Base-by-base conservation (phyloP, 1,140 invertebrate genomes). In the Leptopilina boulardi region DNA sequence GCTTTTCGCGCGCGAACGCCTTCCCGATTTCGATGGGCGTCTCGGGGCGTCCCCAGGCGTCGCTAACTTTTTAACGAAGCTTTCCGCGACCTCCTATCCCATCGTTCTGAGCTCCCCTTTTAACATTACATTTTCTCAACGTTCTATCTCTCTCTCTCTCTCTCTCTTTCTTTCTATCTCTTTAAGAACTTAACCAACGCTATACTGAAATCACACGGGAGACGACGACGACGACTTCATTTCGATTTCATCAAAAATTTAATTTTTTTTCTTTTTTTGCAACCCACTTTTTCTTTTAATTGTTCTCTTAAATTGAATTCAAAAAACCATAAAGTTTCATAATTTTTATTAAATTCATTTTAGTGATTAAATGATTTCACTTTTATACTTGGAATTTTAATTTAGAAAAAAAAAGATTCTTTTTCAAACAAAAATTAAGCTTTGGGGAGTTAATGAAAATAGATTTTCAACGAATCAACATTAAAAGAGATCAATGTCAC, bases 51-150 rank as follows among this genome's bases (percentile, higher is more conserved):
- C 59, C 59, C 59, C 59, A 66, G 59, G 59, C 59, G 23, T 66
- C 59, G 59, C 59, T 66, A 66, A 66, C 59, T 66, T 66, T 66
- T 66, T 66, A 66, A 66, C 59, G 59, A 66, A 66, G 59, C 59
- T 66, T 66, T 66, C 59, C 59, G 59, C 59, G 59, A 66, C 59
- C 23, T n/a, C 59, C 3, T 26, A 11, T 23, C 23, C n/a, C 23
- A 30, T n/a, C n/a, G n/a, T n/a, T n/a, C n/a, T n/a, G 26, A 30
- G 34, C 34, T 38, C 8, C 34, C 3, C 34, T 38, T n/a, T 38
- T 38, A 38, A 38, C 59, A 66, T 66, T 66, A 66, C 59, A 30
- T 66, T 66, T 34, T 30, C 59, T 34, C 59, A 26, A 30, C 13
- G 59, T 23, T 66, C 26, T 54, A 3, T 21, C 9, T 10, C 18